A percentile compares a stretch with the other conserved stretches of the same genome.
phyloP scores from a whole-genome alignment of 2,888 invertebrate genomes.

The Ferdinandea cuprea region DNA sequence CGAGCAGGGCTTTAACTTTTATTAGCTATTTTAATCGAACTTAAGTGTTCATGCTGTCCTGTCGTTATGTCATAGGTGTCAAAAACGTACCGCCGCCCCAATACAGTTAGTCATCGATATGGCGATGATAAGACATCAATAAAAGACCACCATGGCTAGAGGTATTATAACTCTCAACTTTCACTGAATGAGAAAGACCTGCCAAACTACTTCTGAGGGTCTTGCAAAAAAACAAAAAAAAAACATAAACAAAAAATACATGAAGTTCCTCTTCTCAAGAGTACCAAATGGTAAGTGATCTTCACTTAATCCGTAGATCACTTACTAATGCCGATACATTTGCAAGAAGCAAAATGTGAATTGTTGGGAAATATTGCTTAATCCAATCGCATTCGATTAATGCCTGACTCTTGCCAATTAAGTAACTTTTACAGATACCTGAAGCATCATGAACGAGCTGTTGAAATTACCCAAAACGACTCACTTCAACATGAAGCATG shows the following conservation, averaged over 20 bases:
- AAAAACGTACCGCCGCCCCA: background rate
- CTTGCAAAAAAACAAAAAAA: background rate
- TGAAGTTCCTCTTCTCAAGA: background rate
- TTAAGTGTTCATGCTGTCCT: too few species aligned
- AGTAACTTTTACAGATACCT: slow-evolving; percentile 52
- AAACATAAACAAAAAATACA: too few species aligned
- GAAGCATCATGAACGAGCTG: slow-evolving; percentile 36
- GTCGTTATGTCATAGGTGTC: slow-evolving; percentile 26
- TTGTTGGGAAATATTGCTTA: slow-evolving; percentile 47
- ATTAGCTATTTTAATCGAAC: slow-evolving; percentile 17
- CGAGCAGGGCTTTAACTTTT: too few species aligned
- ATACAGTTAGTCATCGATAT: background rate
- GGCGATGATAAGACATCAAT: slow-evolving; percentile 6
- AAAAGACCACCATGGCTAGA: background rate
- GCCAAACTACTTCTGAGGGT: slow-evolving; percentile 65
- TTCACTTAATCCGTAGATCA: slow-evolving; percentile 31
- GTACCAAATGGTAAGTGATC: slow-evolving; percentile 33
- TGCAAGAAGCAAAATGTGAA: background rate
- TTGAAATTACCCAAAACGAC: slow-evolving; percentile 45
- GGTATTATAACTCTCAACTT: slow-evolving; percentile 31
- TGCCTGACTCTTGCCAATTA: slow-evolving; percentile 61
- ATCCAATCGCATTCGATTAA: slow-evolving; percentile 56
- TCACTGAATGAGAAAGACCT: slow-evolving; percentile 24
- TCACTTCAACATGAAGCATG: slow-evolving; percentile 39
- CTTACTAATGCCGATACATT: slow-evolving; percentile 11